A percentile compares a stretch with the other conserved stretches of the same genome.
phyloP scores from a whole-genome alignment of 2,113 vertebrate species.

The Gobiocypris rarus region DNA sequence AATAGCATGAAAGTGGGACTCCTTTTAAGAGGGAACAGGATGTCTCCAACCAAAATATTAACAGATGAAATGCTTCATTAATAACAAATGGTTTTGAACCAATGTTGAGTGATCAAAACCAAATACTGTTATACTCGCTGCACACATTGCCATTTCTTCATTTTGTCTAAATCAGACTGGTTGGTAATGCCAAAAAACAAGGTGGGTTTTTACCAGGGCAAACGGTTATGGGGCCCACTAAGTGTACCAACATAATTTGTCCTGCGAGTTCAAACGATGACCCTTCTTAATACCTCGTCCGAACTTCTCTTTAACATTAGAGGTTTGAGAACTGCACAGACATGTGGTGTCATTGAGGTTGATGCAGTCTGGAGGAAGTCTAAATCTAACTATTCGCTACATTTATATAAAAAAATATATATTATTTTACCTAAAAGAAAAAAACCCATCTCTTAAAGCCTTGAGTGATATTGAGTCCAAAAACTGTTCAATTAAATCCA shows the following conservation, averaged over 20 bases:
- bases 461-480: conserved; percentile 3
- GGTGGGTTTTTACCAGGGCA: neutral
- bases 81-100: neutral
- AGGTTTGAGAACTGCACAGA: neutral
- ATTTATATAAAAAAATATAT: conserved; percentile 19
- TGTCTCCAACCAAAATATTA: conserved; percentile 23
- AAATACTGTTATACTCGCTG: neutral
- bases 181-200: neutral
- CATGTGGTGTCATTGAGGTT: conserved; percentile 3
- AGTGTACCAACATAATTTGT: neutral
- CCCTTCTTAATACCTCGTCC: neutral
- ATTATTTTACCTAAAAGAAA: neutral
- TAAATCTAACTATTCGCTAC: conserved; percentile 16
- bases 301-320: neutral
- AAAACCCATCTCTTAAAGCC: neutral
- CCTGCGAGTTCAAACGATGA: neutral
- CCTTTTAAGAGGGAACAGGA: neutral
- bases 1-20: conserved; percentile 36
- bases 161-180: neutral
- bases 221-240: neutral
- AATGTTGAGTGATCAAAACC: neutral
- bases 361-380: neutral
- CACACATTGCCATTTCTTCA: neutral
- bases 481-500: neutral
- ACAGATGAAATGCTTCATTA: conserved; percentile 14